phyloP scores from a whole-genome alignment of 2,888 invertebrate genomes.

The Dioctria rufipes region DNA sequence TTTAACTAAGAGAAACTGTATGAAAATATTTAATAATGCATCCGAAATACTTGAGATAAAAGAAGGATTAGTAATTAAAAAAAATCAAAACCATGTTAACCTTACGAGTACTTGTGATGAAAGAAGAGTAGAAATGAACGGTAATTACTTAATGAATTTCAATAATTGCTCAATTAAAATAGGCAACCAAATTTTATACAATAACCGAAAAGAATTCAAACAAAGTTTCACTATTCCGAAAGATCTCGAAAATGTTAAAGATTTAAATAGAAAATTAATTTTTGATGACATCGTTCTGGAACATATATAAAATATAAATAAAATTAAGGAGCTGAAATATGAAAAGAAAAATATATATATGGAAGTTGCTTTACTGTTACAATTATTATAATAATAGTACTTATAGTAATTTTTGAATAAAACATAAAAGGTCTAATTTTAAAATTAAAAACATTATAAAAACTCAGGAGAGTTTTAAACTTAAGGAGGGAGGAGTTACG shows the following conservation, averaged over 20 bases:
- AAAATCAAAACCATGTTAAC: conserved; percentile 14
- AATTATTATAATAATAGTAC: too few relatives aligned
- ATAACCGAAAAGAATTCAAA: not conserved
- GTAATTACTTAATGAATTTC: too few relatives aligned
- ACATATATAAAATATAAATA: too few relatives aligned
- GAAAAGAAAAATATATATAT: too few relatives aligned
- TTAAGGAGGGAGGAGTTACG: too few relatives aligned
- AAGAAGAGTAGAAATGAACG: conserved; percentile 22
- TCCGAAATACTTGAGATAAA: conserved; percentile 41
- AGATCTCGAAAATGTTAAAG: not conserved
- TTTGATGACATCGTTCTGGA: not conserved
- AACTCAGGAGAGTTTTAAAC: too few relatives aligned
- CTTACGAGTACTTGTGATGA: conserved; percentile 46
- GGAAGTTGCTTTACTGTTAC: too few relatives aligned
- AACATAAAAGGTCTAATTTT: too few relatives aligned
- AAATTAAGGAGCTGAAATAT: too few relatives aligned
- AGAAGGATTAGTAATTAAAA: conserved; percentile 23
- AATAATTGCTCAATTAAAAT: conserved; percentile 47
- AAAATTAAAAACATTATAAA: too few relatives aligned
- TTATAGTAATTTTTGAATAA: too few relatives aligned
- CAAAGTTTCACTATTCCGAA: not conserved
- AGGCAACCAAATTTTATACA: not conserved
- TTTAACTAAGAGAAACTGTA: conserved; percentile 35
- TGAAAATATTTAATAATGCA: conserved; percentile 48
- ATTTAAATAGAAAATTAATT: too few relatives aligned